These are phyloP conservation scores for Raja brachyura DNA, from an alignment of 2,113 vertebrate genomes.

Conservation along the genomic window DNA sequence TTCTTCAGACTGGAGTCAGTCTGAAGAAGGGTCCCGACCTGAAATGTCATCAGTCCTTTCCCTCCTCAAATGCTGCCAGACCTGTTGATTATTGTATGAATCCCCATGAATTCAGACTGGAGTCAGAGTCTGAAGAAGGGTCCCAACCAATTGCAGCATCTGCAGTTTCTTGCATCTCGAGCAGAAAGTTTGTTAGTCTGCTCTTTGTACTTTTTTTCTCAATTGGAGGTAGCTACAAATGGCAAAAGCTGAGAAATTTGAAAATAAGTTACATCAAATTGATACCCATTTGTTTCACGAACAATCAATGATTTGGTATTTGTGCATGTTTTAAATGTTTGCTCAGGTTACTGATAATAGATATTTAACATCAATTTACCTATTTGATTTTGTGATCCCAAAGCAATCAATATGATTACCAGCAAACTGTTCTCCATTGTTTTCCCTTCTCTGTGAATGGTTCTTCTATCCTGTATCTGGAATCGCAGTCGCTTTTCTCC, in stretches of 20 bases:
- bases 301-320: neutral
- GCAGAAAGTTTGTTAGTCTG: neutral
- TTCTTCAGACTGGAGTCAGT: too few species aligned
- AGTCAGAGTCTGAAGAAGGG: too few species aligned
- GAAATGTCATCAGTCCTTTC: too few species aligned
- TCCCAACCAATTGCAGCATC: too few species aligned
- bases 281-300: too few species aligned
- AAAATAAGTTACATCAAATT: neutral
- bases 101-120: too few species aligned
- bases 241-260: neutral
- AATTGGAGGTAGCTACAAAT: neutral
- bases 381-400: conserved; percentile 1
- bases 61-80: too few species aligned
- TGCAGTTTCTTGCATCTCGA: too few species aligned
- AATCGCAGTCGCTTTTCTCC: neutral
- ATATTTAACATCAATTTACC: neutral
- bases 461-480: conserved; percentile 20
- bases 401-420: neutral
- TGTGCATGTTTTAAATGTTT: neutral
- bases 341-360: neutral
- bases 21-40: too few species aligned
- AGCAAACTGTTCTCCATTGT: neutral
- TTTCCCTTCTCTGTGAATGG: neutral
- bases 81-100: too few species aligned
- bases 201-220: neutral